Percentiles rank a stretch among this genome's conserved stretches.
These are phyloP conservation scores for Brachionus sp. DNA, from an alignment of 1,140 invertebrate species.

Conservation along the genomic window DNA sequence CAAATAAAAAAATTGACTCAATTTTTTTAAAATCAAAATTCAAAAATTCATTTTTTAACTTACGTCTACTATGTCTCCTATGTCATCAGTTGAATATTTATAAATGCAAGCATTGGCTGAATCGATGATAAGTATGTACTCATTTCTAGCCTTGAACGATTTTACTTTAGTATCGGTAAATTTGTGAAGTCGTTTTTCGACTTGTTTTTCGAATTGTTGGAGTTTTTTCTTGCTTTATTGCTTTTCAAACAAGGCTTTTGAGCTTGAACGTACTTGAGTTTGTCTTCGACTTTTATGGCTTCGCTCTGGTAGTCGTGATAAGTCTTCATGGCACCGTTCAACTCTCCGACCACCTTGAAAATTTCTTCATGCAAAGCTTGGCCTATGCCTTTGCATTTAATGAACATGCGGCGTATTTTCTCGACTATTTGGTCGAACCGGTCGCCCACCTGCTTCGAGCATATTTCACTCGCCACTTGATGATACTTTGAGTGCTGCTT, in stretches of 20 bases:
- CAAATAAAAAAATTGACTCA: too few relatives aligned
- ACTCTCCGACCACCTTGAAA: conserved; percentile 80
- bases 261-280: conserved; percentile 75
- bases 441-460: conserved; percentile 75
- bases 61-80: conserved; percentile 92
- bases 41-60: too few relatives aligned
- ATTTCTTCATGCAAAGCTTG: conserved; percentile 90
- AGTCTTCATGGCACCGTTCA: conserved; percentile 84
- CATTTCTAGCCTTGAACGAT: conserved; percentile 86
- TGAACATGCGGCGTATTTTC: conserved; percentile 82
- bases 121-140: conserved; percentile 87
- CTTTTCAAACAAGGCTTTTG: conserved; percentile 69
- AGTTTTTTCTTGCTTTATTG: conserved; percentile 75
- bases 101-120: conserved; percentile 91
- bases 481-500: conserved; percentile 81
- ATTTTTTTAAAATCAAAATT: too few relatives aligned
- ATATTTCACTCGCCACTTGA: conserved; percentile 78
- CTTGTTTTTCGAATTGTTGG: conserved; percentile 82
- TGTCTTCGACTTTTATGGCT: conserved; percentile 77
- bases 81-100: conserved; percentile 92
- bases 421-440: conserved; percentile 79
- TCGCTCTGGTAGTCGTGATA: conserved; percentile 77
- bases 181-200: conserved; percentile 84
- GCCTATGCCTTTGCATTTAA: conserved; percentile 83
- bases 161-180: conserved; percentile 84